These are phyloP conservation scores for Formica exsecta DNA, from an alignment of 1,140 invertebrate genomes.

Conservation along the genomic window DNA sequence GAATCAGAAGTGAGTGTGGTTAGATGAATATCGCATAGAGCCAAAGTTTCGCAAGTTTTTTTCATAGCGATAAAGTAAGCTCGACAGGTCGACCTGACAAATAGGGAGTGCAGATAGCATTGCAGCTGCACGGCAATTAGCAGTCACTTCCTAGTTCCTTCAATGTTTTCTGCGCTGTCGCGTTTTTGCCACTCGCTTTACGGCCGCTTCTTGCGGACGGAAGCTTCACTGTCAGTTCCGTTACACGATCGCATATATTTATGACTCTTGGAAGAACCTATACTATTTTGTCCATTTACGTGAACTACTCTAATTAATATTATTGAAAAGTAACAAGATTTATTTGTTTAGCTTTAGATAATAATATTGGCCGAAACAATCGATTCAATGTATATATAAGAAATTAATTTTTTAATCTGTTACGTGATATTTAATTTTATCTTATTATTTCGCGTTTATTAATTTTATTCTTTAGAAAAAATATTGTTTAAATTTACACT, in stretches of 20 bases:
- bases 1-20: constrained; percentile 31
- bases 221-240: constrained; percentile 63
- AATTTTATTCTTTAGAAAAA: not conserved
- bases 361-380: not conserved
- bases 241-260: constrained; percentile 60
- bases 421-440: not conserved
- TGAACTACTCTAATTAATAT: not conserved
- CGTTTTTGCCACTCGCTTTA: constrained; percentile 55
- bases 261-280: constrained; percentile 45
- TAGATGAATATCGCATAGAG: constrained; percentile 52
- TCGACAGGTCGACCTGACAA: constrained; percentile 61
- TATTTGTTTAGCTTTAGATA: not conserved
- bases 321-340: not conserved
- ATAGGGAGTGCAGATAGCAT: constrained; percentile 63
- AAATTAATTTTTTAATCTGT: not conserved
- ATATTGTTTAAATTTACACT: not conserved
- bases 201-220: constrained; percentile 43
- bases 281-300: constrained; percentile 22
- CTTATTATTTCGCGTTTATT: not conserved
- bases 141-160: constrained; percentile 64
- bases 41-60: constrained; percentile 55
- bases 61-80: constrained; percentile 57
- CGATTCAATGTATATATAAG: not conserved
- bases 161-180: constrained; percentile 62
- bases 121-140: constrained; percentile 62